These are phyloP conservation scores for Blastobasis lacticolella DNA, from an alignment of 2,888 invertebrate genomes.

Conservation along the genomic window DNA sequence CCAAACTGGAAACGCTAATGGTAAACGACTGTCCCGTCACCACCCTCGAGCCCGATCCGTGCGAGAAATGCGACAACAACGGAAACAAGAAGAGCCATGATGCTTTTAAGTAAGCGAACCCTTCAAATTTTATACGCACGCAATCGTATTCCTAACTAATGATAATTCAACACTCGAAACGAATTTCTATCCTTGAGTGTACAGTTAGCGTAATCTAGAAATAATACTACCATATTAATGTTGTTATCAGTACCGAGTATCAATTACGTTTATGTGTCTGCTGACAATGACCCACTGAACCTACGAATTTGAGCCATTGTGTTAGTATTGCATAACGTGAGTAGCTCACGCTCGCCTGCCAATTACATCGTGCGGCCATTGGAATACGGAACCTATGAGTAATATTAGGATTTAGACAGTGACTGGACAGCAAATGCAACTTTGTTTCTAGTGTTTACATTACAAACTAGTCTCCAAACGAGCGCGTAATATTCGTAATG, in stretches of 20 bases:
- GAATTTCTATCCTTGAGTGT: neutral
- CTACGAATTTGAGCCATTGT: conserved; percentile 27
- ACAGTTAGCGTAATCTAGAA: no score
- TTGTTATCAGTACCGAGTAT: conserved; percentile 9
- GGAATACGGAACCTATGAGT: neutral
- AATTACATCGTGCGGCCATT: no score
- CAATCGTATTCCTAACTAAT: no score
- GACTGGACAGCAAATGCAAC: neutral
- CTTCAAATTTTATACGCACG: no score
- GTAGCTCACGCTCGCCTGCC: no score
- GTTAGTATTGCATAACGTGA: conserved; percentile 14
- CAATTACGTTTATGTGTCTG: conserved; percentile 29
- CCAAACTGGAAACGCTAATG: conserved; percentile 87
- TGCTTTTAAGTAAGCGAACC: conserved; percentile 69
- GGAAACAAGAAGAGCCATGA: conserved; percentile 75
- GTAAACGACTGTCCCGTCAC: conserved; percentile 90
- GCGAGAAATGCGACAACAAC: conserved; percentile 67
- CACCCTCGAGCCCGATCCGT: conserved; percentile 74
- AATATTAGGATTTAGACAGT: neutral
- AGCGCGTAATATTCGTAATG: conserved; percentile 9
- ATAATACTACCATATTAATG: no score
- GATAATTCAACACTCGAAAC: no score
- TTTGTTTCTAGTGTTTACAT: neutral
- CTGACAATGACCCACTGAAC: conserved; percentile 54
- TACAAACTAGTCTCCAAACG: neutral